Conservation (phyloP, 2,113 vertebrate species). For the Ranitomeya variabilis region DNA sequence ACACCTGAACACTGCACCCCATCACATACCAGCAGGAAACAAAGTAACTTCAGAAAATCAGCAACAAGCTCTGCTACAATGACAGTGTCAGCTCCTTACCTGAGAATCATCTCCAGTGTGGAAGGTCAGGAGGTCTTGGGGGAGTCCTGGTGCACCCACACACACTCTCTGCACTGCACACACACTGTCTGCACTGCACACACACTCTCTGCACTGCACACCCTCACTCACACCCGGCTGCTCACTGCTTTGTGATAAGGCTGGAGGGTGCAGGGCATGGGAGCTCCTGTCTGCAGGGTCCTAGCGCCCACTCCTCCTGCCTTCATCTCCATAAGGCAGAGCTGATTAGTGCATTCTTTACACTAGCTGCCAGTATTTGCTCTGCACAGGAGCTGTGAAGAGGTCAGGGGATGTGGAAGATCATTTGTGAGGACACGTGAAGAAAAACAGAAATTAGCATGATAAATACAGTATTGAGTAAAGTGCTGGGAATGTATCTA, state of each 20-base stretch:
- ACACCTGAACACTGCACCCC: background rate
- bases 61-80: background rate
- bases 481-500: background rate
- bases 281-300: conserved; percentile 35
- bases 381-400: background rate
- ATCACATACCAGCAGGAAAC: background rate
- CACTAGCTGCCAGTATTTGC: background rate
- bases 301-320: conserved; percentile 25
- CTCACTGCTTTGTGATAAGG: conserved; percentile 56
- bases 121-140: conserved; percentile 10
- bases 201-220: conserved; percentile 21
- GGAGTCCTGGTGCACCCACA: conserved; percentile 33
- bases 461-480: too few species aligned
- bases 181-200: conserved; percentile 12
- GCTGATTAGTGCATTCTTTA: conserved; percentile 13
- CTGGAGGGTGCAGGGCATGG: conserved; percentile 51
- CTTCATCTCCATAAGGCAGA: conserved; percentile 22
- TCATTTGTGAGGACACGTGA: background rate
- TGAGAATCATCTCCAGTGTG: conserved; percentile 39
- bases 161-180: conserved; percentile 24
- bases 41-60: background rate
- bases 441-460: too few species aligned
- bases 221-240: conserved; percentile 45
- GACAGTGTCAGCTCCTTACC: conserved; percentile 20
- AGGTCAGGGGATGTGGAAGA: background rate